Conservation (phyloP, 2,888 invertebrate species). For the Rotaria macrura region DNA sequence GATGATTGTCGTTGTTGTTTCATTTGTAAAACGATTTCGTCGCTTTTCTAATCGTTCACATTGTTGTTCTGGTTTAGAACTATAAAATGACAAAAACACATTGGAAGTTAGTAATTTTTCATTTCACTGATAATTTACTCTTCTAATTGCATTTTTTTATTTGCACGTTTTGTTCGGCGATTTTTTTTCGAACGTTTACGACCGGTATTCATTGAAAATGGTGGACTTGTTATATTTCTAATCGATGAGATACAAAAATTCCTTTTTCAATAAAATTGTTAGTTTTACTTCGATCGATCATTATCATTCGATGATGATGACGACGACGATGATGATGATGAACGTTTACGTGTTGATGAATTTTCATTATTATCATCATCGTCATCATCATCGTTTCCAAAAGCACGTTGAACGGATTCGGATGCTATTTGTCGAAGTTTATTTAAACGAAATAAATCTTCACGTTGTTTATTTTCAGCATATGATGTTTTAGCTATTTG, state of each 20-base stretch:
- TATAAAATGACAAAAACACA: background rate
- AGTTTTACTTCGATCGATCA: no score
- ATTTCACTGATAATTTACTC: background rate
- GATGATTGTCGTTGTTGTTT: background rate
- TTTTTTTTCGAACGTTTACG: background rate
- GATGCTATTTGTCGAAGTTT: background rate
- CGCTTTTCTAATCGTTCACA: background rate
- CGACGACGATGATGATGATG: background rate
- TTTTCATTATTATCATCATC: background rate
- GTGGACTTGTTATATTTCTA: background rate
- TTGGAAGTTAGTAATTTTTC: no score
- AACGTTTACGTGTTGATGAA: background rate
- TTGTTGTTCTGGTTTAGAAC: background rate
- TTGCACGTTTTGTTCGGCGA: background rate
- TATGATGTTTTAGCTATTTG: background rate
- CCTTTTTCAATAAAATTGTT: no score
- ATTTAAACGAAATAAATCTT: background rate
- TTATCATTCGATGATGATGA: background rate
- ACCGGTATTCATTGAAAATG: background rate
- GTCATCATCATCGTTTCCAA: background rate
- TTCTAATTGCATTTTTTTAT: background rate
- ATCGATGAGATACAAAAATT: no score
- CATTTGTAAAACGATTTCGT: background rate
- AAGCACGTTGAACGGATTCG: background rate
- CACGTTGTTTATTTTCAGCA: background rate